Base-by-base conservation (phyloP, 2,888 invertebrate species). In the Plebejus anna region DNA sequence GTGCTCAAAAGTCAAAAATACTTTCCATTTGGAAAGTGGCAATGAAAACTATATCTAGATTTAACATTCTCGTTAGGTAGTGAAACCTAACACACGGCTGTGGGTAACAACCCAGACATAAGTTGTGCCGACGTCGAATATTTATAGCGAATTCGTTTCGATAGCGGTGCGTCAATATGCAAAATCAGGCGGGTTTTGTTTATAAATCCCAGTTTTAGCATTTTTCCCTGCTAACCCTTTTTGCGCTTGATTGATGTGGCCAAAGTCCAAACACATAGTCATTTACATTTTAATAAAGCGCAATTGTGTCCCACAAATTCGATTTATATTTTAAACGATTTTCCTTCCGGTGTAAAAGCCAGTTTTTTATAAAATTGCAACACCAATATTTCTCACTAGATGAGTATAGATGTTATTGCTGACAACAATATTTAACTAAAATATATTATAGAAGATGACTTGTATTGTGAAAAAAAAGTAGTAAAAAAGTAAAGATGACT, bases 261-360 rank as follows among this genome's bases (percentile, higher is more conserved):
- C 86, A 89, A 90, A 92, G 82, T 82, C 83, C 86, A 89, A 90
- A 92, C 91, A 91, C 91, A 89, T 85, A 86, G 87, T 85, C 88
- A 91, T 93, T 92, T 92, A 89, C 93, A 92, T 91, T 91, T 90
- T 90, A 91, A 90, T 28, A 47, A 72, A 66, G 32, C 66, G 66
- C 66, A 66, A 66, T 32, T 66, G 66, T 66, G 66, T 32, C 13
- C 66, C 5, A 4, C 66, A 36, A 32, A 66, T 66, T 66, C 32
- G 4, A 66, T 66, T 28, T 66, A 4, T 66, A 66, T 66, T 55
- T 66, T 32, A 66, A 66, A 22, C 66, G 11, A 5, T 11, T 66
- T 9, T 32, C 4, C 66, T 28, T 66, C 32, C 22, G 13, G 6
- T 66, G 32, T 32, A 13, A 66, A 66, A 66, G 22, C 22, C 5